Conservation (phyloP, 2,797 vertebrate genomes). For the Acanthurus lineatus region DNA sequence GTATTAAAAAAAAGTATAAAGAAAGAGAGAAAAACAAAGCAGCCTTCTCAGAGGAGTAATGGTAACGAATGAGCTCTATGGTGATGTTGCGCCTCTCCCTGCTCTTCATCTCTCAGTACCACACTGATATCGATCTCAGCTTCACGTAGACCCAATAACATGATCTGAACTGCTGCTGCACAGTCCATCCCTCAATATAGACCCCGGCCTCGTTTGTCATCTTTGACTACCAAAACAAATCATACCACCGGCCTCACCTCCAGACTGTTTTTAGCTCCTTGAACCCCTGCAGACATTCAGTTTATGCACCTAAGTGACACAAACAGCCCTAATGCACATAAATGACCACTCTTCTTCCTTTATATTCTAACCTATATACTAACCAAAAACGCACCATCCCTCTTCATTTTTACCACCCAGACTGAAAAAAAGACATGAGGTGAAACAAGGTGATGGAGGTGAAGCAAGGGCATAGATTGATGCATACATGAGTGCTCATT, state of each 20-base stretch:
- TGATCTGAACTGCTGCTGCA: slow-evolving; percentile 36
- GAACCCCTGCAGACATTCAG: slow-evolving; percentile 7
- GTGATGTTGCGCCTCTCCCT: slow-evolving; percentile 14
- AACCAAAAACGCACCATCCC: slow-evolving; percentile 7
- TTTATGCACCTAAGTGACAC: slow-evolving; percentile 26
- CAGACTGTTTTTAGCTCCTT: slow-evolving; percentile 18
- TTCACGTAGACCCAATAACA: slow-evolving; percentile 47
- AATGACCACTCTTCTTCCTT: slow-evolving; percentile 9
- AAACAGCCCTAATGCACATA: slow-evolving; percentile 17
- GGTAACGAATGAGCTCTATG: slow-evolving; percentile 45
- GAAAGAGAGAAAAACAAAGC: slow-evolving; percentile 35
- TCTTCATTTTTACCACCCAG: slow-evolving; percentile 30
- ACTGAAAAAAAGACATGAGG: slow-evolving; percentile 24
- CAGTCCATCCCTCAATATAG: slow-evolving; percentile 35
- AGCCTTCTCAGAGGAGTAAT: slow-evolving; percentile 29
- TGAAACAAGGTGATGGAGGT: slow-evolving; percentile 45
- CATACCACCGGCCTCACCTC: slow-evolving; percentile 6
- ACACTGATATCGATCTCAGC: slow-evolving; percentile 61
- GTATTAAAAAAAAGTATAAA: slow-evolving; percentile 23
- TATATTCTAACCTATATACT: slow-evolving; percentile 20
- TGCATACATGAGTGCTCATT: slow-evolving; percentile 35
- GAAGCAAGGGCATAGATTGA: slow-evolving; percentile 31
- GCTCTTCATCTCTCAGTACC: slow-evolving; percentile 45
- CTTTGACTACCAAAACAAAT: slow-evolving; percentile 61
- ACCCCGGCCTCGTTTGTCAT: slow-evolving; percentile 53